Evolutionary conservation across 2,113 vertebrate genomes (phyloP), one percentile per base, ranked within the genome.

Genomic region (Halcyon malimbica): DNA sequence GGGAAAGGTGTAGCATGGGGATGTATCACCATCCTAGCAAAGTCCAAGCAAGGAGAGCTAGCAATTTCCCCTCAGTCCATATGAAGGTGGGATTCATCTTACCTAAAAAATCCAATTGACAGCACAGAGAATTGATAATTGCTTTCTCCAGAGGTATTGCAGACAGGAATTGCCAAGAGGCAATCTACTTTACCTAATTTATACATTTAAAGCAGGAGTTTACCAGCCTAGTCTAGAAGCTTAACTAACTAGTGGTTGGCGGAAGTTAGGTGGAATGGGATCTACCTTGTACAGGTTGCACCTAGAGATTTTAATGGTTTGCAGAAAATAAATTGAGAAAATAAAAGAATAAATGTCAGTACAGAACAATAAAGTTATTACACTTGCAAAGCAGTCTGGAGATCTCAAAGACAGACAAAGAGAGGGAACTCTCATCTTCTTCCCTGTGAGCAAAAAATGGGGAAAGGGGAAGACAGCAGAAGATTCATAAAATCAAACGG

Each of bases 131-230:
- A 29, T 5, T 57, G 53, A 51, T 28, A 31, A 73, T 67, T 68
- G 16, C 31, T 25, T 28, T 64, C 20, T 75, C 35, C 23, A 64
- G 33, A 57, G 44, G 15, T 12, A 53, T 16, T 1, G 1, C 0
- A 0, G 59, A 50, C 21, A 50, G 23, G 21, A 10, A 86, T 35
- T 12, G 83, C 41, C 48, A 60, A 39, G 17, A 12, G 39, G 3
- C 31, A 88, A 69, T 39, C 71, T 21, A 60, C 18, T 80, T 7
- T 19, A 24, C 25, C 9, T 80, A 53, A 73, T 96, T 93, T 28
- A 68, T 21, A 31, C 0, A 2, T 5, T 26, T 54, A 3, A 53
- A 62, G 12, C 0, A 1, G 10, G 19, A 59, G 19, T 19, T 82
- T 35, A 63, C 11, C 33, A 89, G 16, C 23, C 48, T 69, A 26